Evolutionary conservation across 2,888 invertebrate species (phyloP).

Genomic region (Stenodera caucasica): DNA sequence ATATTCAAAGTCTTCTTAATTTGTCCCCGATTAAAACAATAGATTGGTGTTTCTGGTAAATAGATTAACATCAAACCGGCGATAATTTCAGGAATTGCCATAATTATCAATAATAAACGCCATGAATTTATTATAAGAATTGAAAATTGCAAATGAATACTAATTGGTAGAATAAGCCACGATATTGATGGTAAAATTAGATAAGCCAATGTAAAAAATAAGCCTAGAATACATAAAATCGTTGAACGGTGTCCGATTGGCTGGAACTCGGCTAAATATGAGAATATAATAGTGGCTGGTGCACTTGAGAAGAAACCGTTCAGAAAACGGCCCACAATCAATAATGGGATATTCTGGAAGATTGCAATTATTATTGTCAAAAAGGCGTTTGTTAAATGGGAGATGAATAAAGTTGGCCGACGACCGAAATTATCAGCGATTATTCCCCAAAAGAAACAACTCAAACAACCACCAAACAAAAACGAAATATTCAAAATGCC

Average conservation of each 20-base stretch:
- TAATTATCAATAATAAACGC: conserved; percentile 70
- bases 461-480: conserved; percentile 71
- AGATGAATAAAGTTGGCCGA: conserved; percentile 55
- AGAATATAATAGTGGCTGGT: conserved; percentile 55
- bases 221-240: conserved; percentile 65
- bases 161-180: conserved; percentile 44
- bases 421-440: conserved; percentile 77
- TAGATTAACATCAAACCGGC: conserved; percentile 61
- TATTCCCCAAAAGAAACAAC: conserved; percentile 80
- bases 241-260: conserved; percentile 62
- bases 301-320: conserved; percentile 61
- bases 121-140: conserved; percentile 65
- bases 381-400: conserved; percentile 55
- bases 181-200: conserved; percentile 62
- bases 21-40: conserved; percentile 65
- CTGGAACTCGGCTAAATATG: conserved; percentile 69
- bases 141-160: conserved; percentile 33
- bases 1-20: conserved; percentile 63
- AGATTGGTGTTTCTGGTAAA: conserved; percentile 81
- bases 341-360: conserved; percentile 29
- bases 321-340: conserved; percentile 61
- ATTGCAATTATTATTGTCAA: conserved; percentile 51
- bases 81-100: conserved; percentile 66
- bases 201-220: conserved; percentile 68
- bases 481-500: conserved; percentile 74